These are phyloP conservation scores for Puntigrus tetrazona DNA, from an alignment of 2,113 vertebrate species.

Conservation along the genomic window DNA sequence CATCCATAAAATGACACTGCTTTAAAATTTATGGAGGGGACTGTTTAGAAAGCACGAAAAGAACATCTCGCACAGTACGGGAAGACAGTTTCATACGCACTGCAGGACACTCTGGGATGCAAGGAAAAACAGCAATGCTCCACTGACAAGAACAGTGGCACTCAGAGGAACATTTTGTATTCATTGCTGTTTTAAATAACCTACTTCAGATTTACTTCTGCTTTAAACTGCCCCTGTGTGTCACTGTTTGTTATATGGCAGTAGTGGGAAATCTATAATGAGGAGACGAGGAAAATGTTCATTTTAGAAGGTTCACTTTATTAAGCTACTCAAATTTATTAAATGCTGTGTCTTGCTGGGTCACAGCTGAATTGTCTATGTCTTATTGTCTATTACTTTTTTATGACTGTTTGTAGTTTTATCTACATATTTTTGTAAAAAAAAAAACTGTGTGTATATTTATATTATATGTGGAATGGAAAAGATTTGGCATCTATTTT, in stretches of 20 bases:
- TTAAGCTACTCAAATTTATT: conserved; percentile 44
- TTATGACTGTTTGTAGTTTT: background rate
- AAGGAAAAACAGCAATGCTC: background rate
- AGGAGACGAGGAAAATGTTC: background rate
- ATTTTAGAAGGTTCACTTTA: conserved; percentile 33
- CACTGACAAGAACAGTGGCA: conserved; percentile 24
- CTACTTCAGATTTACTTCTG: background rate
- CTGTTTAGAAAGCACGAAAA: background rate
- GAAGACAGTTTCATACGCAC: background rate
- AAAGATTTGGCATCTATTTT: background rate
- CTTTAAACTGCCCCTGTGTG: conserved; percentile 2
- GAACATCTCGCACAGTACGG: background rate
- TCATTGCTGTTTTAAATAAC: conserved; percentile 13
- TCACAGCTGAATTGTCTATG: conserved; percentile 24
- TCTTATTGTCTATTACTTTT: background rate
- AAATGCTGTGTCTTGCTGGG: conserved; percentile 36
- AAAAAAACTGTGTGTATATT: too few species aligned
- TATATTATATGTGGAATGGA: too few species aligned
- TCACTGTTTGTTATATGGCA: background rate
- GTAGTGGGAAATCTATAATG: background rate
- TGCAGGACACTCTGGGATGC: background rate
- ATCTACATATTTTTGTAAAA: background rate
- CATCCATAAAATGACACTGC: conserved; percentile 14
- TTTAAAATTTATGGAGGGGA: background rate
- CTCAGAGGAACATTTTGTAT: conserved; percentile 15